Base-by-base conservation (phyloP, 2,797 vertebrate genomes). In the Diglossa cyanea region DNA sequence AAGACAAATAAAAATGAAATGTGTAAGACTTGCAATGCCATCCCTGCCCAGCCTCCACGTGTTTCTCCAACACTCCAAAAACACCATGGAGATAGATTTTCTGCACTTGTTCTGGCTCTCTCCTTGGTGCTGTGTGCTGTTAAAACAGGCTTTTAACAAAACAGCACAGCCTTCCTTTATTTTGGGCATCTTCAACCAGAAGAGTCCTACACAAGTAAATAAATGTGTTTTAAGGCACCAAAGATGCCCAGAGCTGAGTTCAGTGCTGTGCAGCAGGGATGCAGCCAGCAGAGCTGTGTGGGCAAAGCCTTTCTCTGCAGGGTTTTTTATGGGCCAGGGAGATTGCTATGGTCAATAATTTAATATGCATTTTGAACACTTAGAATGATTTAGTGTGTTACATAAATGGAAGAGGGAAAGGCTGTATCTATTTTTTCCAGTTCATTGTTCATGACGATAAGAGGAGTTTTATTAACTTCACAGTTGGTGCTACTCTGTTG, bases 401-500 rank as follows among this genome's bases (percentile, higher is more conserved):
- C 44, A 17, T 82, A 87, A 89, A 60, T 78, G 50, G 58, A 58
- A 87, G 67, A 63, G 77, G 50, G 42, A 73, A 44, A 66, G 33
- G 47, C 57, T 81, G 0, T 68, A 51, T 81, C 42, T 84, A 0
- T 75, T 94, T 95, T 92, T 95, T 86, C 66, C 55, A 39, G 26
- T 82, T 91, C 4, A 1, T 71, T 87, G 62, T 84, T 91, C 39
- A 23, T 76, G 24, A 23, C 6, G 2, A 47, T 82, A 75, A 79
- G 86, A 89, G 21, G 37, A 63, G 28, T 73, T 90, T 65, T 91
- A 88, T 86, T 91, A 83, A 90, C 55, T 80, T 77, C 44, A 86
- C 72, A 60, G 60, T 26, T 93, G 86, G 54, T 84, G 33, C 44
- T 73, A 13, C n/a, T 67, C 26, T 86, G 48, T 70, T 77, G 67